Evolutionary conservation across 2,888 invertebrate species (phyloP).

Genomic region (Eilema depressum): DNA sequence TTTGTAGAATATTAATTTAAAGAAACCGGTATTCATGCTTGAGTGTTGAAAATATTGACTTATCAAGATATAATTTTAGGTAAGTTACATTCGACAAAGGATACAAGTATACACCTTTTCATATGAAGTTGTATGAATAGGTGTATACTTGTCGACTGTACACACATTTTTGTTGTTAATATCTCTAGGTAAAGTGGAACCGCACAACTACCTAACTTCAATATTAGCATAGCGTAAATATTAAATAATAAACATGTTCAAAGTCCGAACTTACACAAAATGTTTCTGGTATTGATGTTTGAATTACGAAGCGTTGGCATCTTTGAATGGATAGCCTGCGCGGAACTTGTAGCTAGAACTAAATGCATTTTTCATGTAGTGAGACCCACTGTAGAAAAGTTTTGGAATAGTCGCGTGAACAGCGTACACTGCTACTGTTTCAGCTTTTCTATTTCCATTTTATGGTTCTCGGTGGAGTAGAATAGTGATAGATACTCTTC

Average conservation of each 20-base stretch:
- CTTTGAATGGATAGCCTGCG: constrained; percentile 45
- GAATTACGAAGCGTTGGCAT: constrained; percentile 35
- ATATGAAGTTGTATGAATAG: no score
- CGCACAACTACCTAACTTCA: neutral
- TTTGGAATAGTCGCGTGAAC: constrained; percentile 54
- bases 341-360: constrained; percentile 64
- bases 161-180: no score
- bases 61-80: no score
- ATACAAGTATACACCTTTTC: no score
- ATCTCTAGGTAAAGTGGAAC: neutral
- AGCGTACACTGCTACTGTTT: constrained; percentile 52
- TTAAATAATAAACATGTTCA: neutral
- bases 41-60: no score
- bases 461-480: no score
- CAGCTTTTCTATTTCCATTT: neutral
- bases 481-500: no score
- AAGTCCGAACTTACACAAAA: neutral
- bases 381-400: constrained; percentile 72
- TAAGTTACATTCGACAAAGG: no score
- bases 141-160: no score
- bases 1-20: no score
- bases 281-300: constrained; percentile 20
- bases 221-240: neutral
- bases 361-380: constrained; percentile 85
- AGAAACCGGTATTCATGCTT: no score